phyloP scores from a whole-genome alignment of 2,797 vertebrate species.

The Gouania willdenowi region DNA sequence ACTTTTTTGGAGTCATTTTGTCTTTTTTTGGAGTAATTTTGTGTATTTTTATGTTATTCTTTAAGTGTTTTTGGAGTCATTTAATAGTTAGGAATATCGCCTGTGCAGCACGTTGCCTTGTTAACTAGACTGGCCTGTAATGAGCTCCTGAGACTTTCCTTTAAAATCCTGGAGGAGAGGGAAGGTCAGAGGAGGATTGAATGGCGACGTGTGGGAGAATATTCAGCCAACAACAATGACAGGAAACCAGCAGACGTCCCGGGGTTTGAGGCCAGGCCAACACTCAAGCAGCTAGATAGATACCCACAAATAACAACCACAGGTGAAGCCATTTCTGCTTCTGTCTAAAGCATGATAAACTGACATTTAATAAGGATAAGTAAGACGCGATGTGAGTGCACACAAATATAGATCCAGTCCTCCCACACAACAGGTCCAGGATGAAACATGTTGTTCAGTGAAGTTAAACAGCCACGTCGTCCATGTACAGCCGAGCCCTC shows the following conservation, averaged over 20 bases:
- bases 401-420: slow-evolving; percentile 12
- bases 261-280: slow-evolving; percentile 29
- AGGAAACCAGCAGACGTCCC: slow-evolving; percentile 66
- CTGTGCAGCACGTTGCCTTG: no score
- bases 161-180: neutral
- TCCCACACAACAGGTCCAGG: slow-evolving; percentile 6
- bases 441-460: slow-evolving; percentile 13
- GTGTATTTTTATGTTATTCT: no score
- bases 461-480: slow-evolving; percentile 4
- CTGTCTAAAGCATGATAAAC: neutral
- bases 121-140: neutral
- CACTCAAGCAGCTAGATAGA: slow-evolving; percentile 19
- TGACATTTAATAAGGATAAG: neutral
- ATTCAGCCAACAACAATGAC: slow-evolving; percentile 64
- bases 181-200: slow-evolving; percentile 10
- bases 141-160: neutral
- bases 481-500: slow-evolving; percentile 8
- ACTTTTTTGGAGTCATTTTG: no score
- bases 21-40: no score
- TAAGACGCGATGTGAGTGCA: neutral
- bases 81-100: no score
- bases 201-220: slow-evolving; percentile 19
- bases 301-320: slow-evolving; percentile 8
- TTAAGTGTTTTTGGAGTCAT: no score
- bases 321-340: slow-evolving; percentile 32